Evolutionary conservation across 2,113 vertebrate species (phyloP).

Genomic region (Harpagus bidentatus): DNA sequence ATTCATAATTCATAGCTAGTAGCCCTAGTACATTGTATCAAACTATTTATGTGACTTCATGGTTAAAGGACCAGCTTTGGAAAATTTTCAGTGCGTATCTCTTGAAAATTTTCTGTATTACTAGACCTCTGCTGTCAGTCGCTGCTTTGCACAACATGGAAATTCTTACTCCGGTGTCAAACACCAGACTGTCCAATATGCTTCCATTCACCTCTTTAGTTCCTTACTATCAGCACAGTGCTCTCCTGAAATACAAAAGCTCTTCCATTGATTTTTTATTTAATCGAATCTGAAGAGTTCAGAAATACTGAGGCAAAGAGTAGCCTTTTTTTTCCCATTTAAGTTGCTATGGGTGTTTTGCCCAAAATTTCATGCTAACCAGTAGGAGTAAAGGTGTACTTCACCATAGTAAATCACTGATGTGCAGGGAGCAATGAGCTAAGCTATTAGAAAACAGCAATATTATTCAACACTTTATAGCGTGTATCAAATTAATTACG

Average conservation of each 20-base stretch:
- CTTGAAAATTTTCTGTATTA: not conserved
- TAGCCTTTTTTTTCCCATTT: not conserved
- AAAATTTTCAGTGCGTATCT: not conserved
- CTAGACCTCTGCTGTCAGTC: not conserved
- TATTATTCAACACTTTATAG: not conserved
- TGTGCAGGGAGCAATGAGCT: not conserved
- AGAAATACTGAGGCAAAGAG: not conserved
- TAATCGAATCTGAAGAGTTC: not conserved
- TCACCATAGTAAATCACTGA: not conserved
- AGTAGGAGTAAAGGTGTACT: not conserved
- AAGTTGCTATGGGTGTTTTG: not conserved
- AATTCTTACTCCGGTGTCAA: not conserved
- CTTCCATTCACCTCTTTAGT: not conserved
- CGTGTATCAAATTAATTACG: not conserved
- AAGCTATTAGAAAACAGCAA: not conserved
- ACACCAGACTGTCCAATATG: not conserved
- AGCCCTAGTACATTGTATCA: not conserved
- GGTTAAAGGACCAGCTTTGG: not conserved
- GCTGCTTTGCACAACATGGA: not conserved
- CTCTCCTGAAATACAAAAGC: not conserved
- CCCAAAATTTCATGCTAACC: not conserved
- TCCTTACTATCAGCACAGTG: not conserved
- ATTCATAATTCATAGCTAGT: slow-evolving; percentile 26
- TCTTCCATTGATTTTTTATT: not conserved
- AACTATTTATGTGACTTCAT: not conserved